Percentiles rank a stretch among this genome's conserved stretches.
phyloP scores from a whole-genome alignment of 53 echinoderm and acorn worm species.

The Holothuria scabra region DNA sequence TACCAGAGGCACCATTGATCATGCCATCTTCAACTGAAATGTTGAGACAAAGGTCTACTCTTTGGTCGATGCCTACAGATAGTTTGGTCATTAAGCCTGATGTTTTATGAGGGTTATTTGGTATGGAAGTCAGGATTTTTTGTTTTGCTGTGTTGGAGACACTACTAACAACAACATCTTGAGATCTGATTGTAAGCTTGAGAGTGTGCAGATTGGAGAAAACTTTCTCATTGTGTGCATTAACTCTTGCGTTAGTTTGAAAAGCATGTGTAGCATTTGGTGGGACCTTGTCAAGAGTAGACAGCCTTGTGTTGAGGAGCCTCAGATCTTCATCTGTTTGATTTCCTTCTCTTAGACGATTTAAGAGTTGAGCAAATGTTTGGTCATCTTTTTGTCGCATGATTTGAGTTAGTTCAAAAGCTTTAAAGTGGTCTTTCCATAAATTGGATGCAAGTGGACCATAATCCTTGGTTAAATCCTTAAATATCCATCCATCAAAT shows the following conservation, averaged over 20 bases:
- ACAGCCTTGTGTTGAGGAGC: constrained; percentile 27
- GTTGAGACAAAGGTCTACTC: constrained; percentile 17
- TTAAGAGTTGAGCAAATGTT: constrained; percentile 60
- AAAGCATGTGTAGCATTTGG: constrained; percentile 31
- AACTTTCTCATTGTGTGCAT: constrained; percentile 21
- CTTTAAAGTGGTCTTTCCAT: constrained; percentile 58
- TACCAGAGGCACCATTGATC: constrained; percentile 41
- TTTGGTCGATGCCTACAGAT: constrained; percentile 31
- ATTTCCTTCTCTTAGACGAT: constrained; percentile 56
- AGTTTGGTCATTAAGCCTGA: neutral
- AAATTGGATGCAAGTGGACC: constrained; percentile 54
- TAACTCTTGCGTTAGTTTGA: constrained; percentile 1
- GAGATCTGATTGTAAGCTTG: neutral
- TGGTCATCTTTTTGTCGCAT: constrained; percentile 68
- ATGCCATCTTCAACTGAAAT: constrained; percentile 45
- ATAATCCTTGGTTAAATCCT: constrained; percentile 14
- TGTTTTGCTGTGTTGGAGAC: constrained; percentile 3
- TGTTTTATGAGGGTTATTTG: constrained; percentile 27
- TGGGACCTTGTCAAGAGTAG: neutral
- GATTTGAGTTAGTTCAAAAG: constrained; percentile 63
- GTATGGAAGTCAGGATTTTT: constrained; percentile 19
- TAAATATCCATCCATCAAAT: constrained; percentile 54
- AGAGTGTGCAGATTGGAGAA: neutral
- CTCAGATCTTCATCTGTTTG: constrained; percentile 58
- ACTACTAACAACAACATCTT: neutral